Conservation (phyloP, 1,140 invertebrate species). For the Helicoverpa zea region DNA sequence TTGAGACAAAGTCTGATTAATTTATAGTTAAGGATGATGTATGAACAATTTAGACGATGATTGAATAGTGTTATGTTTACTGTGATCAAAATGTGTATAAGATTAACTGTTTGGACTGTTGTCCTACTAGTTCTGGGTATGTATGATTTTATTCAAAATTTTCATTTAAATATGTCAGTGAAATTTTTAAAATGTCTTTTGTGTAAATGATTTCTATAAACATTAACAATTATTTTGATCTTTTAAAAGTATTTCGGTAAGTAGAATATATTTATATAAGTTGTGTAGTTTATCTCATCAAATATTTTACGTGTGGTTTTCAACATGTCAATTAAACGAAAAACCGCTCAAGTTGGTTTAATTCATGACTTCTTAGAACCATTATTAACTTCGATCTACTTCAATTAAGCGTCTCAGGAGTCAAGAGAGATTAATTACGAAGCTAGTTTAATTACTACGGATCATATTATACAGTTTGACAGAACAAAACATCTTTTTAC, state of each 20-base stretch:
- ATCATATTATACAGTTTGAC: background rate
- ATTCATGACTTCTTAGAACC: background rate
- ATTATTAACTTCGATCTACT: background rate
- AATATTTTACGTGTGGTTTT: too few relatives aligned
- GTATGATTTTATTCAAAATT: background rate
- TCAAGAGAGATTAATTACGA: background rate
- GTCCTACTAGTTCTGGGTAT: slow-evolving; percentile 30
- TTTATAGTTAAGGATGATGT: slow-evolving; percentile 18
- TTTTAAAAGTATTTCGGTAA: too few relatives aligned
- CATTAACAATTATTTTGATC: too few relatives aligned
- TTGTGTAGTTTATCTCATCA: too few relatives aligned
- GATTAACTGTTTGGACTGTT: slow-evolving; percentile 20
- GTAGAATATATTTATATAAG: too few relatives aligned
- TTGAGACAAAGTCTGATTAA: background rate
- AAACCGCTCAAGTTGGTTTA: too few relatives aligned
- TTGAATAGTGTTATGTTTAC: slow-evolving; percentile 16
- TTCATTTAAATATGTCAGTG: background rate
- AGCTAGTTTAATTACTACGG: background rate
- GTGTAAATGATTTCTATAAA: too few relatives aligned
- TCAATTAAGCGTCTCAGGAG: background rate
- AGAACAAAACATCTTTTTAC: too few relatives aligned
- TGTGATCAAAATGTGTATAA: slow-evolving; percentile 18
- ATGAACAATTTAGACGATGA: slow-evolving; percentile 6
- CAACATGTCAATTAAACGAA: too few relatives aligned
- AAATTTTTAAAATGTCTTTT: too few relatives aligned